These are phyloP conservation scores for Cathartes aura DNA, from an alignment of 2,113 vertebrate species.

Conservation along the genomic window DNA sequence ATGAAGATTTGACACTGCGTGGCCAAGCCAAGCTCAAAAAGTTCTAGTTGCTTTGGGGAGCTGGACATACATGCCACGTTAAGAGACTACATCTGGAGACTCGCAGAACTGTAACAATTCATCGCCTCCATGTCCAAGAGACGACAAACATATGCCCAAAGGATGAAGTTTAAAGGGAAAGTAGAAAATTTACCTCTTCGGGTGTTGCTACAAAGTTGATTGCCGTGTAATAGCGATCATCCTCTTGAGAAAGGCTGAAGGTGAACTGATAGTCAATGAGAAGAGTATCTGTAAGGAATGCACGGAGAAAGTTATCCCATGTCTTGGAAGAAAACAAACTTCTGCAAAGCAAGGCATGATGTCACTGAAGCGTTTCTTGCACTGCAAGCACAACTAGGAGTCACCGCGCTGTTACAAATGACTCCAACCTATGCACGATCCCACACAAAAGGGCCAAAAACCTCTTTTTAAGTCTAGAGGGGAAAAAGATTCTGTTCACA, in stretches of 20 bases:
- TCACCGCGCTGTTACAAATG: neutral
- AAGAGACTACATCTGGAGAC: neutral
- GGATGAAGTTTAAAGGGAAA: neutral
- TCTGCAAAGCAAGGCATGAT: neutral
- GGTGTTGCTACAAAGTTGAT: conserved; percentile 99
- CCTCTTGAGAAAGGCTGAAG: conserved; percentile 98
- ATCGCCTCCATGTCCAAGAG: neutral
- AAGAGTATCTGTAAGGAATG: conserved; percentile 85
- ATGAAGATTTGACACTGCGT: neutral
- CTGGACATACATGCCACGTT: accelerated
- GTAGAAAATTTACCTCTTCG: conserved; percentile 85
- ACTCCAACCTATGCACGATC: neutral
- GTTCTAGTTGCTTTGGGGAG: neutral
- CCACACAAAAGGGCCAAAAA: neutral
- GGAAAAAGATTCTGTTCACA: neutral
- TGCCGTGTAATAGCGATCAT: conserved; percentile 96
- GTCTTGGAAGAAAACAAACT: neutral
- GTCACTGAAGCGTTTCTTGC: neutral
- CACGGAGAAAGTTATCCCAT: neutral
- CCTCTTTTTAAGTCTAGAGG: neutral
- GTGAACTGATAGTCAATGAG: conserved; percentile 99
- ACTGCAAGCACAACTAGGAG: neutral
- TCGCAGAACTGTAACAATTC: accelerated
- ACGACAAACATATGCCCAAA: neutral
- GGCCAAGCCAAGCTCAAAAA: neutral